These are phyloP conservation scores for Myotis vivesi DNA, from an alignment of 2,797 vertebrate species.

Conservation along the genomic window DNA sequence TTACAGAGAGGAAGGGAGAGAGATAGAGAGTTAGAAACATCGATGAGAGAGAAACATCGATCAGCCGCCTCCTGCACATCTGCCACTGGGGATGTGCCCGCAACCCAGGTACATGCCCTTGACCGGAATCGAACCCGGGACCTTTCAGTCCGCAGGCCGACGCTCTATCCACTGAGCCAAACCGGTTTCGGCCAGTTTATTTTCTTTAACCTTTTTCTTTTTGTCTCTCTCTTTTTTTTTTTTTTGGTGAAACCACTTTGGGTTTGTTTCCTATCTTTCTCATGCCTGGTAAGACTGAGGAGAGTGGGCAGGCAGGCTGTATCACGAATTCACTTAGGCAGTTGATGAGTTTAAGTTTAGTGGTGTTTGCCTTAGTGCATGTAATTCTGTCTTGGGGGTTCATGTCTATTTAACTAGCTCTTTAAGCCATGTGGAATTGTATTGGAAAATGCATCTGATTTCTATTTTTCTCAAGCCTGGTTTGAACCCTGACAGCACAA, in stretches of 20 bases:
- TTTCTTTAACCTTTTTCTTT: not conserved
- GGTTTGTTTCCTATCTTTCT: not conserved
- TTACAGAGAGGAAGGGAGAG: too few species aligned
- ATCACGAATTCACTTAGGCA: not conserved
- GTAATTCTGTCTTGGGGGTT: not conserved
- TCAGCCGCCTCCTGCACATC: too few species aligned
- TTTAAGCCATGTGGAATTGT: constrained; percentile 4
- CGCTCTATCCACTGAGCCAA: too few species aligned
- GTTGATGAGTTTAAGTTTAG: not conserved
- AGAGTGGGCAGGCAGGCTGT: not conserved
- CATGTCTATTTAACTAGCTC: not conserved
- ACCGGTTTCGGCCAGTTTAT: not conserved
- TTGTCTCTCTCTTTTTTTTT: too few species aligned
- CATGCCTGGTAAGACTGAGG: not conserved
- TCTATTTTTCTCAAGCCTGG: constrained; percentile 12
- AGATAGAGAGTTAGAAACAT: too few species aligned
- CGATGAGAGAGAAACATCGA: too few species aligned
- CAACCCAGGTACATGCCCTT: too few species aligned
- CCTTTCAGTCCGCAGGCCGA: too few species aligned
- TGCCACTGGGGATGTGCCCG: too few species aligned
- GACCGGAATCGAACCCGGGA: too few species aligned
- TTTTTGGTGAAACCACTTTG: not conserved
- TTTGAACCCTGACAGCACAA: constrained; percentile 12
- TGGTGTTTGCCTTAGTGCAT: not conserved
- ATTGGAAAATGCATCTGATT: constrained; percentile 41